Base-by-base conservation (phyloP, 2,113 vertebrate genomes). In the Eptesicus fuscus region DNA sequence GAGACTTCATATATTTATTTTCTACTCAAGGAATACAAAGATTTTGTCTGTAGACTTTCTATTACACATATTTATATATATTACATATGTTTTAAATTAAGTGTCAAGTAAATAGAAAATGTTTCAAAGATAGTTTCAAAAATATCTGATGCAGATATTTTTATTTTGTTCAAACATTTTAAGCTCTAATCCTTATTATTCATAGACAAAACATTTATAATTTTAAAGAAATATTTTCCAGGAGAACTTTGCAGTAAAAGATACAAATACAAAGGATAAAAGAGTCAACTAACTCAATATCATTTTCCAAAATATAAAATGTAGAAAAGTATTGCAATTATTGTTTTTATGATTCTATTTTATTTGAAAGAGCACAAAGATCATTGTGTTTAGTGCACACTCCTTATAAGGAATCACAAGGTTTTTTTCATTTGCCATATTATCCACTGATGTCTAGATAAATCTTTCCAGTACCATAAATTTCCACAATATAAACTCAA, bases 401-500 rank as follows among this genome's bases (percentile, higher is more conserved):
- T 7, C 71, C 82, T 90, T 90, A 32, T 63, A 94, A 94, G 65
- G 70, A 96, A 76, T 59, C 83, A 83, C 17, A 70, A 56, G 51
- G 35, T 25, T 90, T 93, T 93, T 93, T 80, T 77, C 49, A 73
- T 76, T 87, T 93, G 22, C 71, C 56, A 59, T 91, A 32, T 88
- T 96, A 83, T 82, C 35, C n/a, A 35, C 40, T 90, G 59, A 93
- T 92, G 65, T 94, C 73, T 88, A 88, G 76, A 94, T 90, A 84
- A 69, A 88, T 83, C 71, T 86, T 96, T 85, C 93, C 4, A 83
- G 37, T 40, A 23, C n/a, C 22, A 85, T 97, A 96, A 95, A 95
- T 95, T 95, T 92, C 77, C 22, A 90, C 30, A 86, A 67, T 76
- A 86, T 88, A 94, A 97, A 92, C 80, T 97, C 61, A 77, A 12